These are phyloP conservation scores for Drosophila bunnanda DNA, from an alignment of 2,888 invertebrate genomes.

Conservation along the genomic window DNA sequence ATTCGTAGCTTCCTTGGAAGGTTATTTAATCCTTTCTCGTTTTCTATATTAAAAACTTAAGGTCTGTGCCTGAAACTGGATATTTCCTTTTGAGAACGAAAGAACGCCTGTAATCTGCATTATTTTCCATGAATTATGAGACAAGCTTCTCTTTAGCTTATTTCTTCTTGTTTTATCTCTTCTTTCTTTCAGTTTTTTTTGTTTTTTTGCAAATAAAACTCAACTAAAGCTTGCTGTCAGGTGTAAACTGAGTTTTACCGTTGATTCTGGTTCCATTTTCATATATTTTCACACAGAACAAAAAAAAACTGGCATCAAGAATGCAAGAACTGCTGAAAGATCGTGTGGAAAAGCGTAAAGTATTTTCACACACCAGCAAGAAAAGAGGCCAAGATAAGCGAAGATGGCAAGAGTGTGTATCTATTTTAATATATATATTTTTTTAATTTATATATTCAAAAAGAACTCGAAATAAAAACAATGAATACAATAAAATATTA, in stretches of 20 bases:
- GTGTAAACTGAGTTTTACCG: constrained; percentile 20
- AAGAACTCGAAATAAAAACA: too few relatives aligned
- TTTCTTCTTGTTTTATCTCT: neutral
- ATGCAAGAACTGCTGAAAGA: constrained; percentile 1
- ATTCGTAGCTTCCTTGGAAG: neutral
- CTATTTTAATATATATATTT: neutral
- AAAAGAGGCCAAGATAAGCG: constrained; percentile 9
- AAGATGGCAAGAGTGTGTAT: neutral
- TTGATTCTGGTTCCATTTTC: constrained; percentile 30
- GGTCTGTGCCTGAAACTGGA: constrained; percentile 7
- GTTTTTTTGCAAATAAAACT: constrained; percentile 15
- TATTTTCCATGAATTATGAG: too few relatives aligned
- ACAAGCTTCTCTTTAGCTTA: neutral
- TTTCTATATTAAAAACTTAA: neutral
- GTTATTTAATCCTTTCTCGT: neutral
- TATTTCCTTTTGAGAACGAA: constrained; percentile 3
- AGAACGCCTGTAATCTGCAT: constrained; percentile 1
- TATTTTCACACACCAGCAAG: constrained; percentile 19
- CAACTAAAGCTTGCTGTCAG: neutral
- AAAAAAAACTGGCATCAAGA: constrained; percentile 15
- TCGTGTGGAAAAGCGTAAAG: constrained; percentile 23
- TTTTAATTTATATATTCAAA: too few relatives aligned
- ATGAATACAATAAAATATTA: too few relatives aligned
- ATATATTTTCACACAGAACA: constrained; percentile 17
- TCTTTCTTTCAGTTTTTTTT: neutral